These are phyloP conservation scores for Patagioenas fasciata DNA, from an alignment of 2,113 vertebrate species.

Conservation along the genomic window DNA sequence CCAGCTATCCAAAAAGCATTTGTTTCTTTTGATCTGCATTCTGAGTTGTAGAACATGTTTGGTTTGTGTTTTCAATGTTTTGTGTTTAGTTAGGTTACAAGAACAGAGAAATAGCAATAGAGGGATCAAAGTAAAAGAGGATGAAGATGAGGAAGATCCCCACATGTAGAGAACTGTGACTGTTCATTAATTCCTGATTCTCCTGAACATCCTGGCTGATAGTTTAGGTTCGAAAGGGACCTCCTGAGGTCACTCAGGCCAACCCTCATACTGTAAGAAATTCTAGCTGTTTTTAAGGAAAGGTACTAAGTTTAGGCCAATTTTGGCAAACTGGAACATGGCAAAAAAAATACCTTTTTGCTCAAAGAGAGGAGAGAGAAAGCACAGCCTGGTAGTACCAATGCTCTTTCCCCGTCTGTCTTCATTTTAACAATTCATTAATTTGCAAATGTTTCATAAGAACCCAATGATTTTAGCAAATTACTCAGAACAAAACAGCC, in stretches of 20 bases:
- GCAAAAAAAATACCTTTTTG: not conserved
- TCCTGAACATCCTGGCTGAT: not conserved
- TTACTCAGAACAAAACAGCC: not conserved
- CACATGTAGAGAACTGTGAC: not conserved
- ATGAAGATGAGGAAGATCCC: not conserved
- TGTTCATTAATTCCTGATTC: not conserved
- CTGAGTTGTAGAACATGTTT: not conserved
- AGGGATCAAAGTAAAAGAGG: not conserved
- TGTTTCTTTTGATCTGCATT: not conserved
- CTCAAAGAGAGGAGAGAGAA: not conserved
- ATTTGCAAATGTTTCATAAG: not conserved
- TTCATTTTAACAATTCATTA: not conserved
- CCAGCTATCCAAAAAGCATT: not conserved
- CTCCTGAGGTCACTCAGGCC: not conserved
- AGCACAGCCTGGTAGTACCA: not conserved
- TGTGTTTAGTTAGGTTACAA: not conserved
- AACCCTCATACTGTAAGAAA: not conserved
- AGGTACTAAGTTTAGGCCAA: not conserved
- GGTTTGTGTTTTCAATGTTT: not conserved
- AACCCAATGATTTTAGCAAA: not conserved
- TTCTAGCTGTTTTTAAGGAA: not conserved
- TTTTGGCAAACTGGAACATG: not conserved
- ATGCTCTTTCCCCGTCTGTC: not conserved
- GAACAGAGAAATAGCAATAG: not conserved
- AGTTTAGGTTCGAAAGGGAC: not conserved